A percentile compares a stretch with the other conserved stretches of the same genome.
These are phyloP conservation scores for Drosophila seguyi DNA, from an alignment of 1,140 invertebrate genomes.

Conservation along the genomic window DNA sequence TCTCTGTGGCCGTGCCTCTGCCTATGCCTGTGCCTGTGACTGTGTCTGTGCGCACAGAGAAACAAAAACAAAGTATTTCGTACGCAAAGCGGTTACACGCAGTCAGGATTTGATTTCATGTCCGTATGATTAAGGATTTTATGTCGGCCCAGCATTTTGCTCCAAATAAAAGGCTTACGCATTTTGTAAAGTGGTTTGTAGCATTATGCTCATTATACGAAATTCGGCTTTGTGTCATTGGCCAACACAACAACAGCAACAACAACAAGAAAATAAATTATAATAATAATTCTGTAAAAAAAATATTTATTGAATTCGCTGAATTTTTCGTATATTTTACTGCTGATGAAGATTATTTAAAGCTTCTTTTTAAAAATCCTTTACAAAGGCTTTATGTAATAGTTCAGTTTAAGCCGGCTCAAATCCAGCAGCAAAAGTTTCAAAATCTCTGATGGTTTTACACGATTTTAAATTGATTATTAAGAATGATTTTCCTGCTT, in stretches of 20 bases:
- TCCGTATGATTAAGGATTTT: conserved; percentile 46
- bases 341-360: neutral
- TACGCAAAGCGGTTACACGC: conserved; percentile 43
- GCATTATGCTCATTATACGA: conserved; percentile 31
- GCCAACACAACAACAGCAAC: too few species aligned
- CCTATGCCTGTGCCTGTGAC: neutral
- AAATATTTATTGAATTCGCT: neutral
- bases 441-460: neutral
- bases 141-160: conserved; percentile 21
- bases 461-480: neutral
- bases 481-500: neutral
- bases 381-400: neutral
- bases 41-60: conserved; percentile 40
- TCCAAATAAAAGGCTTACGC: conserved; percentile 37
- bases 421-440: neutral
- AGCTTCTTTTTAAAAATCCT: neutral
- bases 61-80: conserved; percentile 37
- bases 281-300: conserved; percentile 1
- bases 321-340: neutral
- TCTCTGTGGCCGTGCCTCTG: conserved; percentile 11
- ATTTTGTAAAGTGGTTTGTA: conserved; percentile 40
- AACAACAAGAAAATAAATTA: neutral
- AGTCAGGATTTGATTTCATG: conserved; percentile 48
- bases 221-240: conserved; percentile 26
- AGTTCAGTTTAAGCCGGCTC: neutral